Base-by-base conservation (phyloP, 2,797 vertebrate genomes). In the Sebastes variabilis region DNA sequence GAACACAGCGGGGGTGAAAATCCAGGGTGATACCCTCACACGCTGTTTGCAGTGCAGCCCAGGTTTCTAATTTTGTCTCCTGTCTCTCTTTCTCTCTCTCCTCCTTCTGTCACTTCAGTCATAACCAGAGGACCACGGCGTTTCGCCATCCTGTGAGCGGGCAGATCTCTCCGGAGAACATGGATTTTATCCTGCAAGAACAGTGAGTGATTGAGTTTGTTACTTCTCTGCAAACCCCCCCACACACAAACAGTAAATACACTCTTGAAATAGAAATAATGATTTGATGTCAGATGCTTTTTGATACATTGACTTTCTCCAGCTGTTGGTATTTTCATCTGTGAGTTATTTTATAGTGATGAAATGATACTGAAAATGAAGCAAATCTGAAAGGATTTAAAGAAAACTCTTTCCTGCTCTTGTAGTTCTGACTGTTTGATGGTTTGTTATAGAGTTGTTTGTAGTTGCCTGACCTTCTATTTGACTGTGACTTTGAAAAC, bases 81-180 rank as follows among this genome's bases (percentile, higher is more conserved):
- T 76, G 29, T 89, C 64, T 81, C 78, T 78, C 61, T 76, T 27
- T 76, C 30, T 88, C 64, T 81, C 78, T 78, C 24, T 88, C 68
- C 78, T 76, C 67, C 61, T 73, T 84, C 64, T 85, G 77, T 82
- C 92, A 8, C 83, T 80, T 30, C 94, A 99, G 98, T 90, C 98
- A 99, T 94, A 98, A 98, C 95, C 97, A 97, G 92, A 96, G 96
- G 94, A 96, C 94, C 77, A 98, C 97, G 1, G 90, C 97, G 6
- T 99, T 98, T 92, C 95, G 88, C 82, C 98, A 99, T 94, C 98
- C 98, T 79, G 96, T 98, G 93, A 98, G 96, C 16, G 97, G 97
- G 84, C 96, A 97, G 92, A 94, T 98, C 87, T 97, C 97, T 88
- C 89, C 96, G 49, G 98, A 99, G 93, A 99, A 97, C 90, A 75